These are phyloP conservation scores for Dynastes maya DNA, from an alignment of 2,888 invertebrate genomes.

Conservation along the genomic window DNA sequence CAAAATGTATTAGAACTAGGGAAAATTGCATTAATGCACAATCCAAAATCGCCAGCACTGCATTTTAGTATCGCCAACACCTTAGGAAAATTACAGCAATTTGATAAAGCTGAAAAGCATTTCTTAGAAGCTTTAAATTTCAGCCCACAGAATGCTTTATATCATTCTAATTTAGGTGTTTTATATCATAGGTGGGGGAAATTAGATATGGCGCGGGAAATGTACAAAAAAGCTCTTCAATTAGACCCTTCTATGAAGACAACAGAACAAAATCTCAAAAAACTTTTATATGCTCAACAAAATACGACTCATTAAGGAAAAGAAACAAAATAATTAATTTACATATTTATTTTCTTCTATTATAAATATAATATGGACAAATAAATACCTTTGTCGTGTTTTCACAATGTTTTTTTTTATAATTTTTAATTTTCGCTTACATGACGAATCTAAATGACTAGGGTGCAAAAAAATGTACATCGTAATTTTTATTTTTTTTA, in stretches of 20 bases:
- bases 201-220: conserved; percentile 79
- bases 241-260: conserved; percentile 81
- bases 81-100: conserved; percentile 86
- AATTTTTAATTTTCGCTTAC: conserved; percentile 10
- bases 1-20: conserved; percentile 82
- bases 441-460: conserved; percentile 34
- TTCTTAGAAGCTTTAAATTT: conserved; percentile 84
- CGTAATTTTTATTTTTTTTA: not conserved
- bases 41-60: conserved; percentile 84
- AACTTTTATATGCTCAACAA: conserved; percentile 61
- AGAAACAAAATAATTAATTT: conserved; percentile 38
- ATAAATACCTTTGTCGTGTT: conserved; percentile 34
- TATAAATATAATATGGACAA: conserved; percentile 51
- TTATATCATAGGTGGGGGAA: conserved; percentile 95
- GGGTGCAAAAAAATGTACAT: conserved; percentile 36
- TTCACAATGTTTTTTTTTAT: conserved; percentile 5
- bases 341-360: conserved; percentile 47
- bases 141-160: conserved; percentile 82
- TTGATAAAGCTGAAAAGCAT: conserved; percentile 84
- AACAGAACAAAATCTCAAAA: conserved; percentile 80
- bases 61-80: conserved; percentile 92
- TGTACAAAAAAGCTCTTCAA: conserved; percentile 83
- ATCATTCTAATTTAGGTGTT: conserved; percentile 92
- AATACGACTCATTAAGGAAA: conserved; percentile 41
- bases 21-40: conserved; percentile 78